phyloP scores from a whole-genome alignment of 2,113 vertebrate genomes.

The Guaruba guarouba region DNA sequence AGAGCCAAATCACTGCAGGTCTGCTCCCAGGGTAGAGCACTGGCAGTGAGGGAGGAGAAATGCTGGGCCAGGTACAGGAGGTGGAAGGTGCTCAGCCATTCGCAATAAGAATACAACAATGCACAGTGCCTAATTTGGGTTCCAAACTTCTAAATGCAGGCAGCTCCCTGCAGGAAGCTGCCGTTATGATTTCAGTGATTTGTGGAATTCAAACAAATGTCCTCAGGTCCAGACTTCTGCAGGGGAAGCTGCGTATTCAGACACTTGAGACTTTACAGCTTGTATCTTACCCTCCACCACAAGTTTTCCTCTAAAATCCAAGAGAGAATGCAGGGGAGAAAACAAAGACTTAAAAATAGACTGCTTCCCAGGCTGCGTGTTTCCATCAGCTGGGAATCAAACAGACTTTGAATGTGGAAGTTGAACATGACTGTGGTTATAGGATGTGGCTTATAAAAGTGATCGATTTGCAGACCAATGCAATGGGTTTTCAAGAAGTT shows the following conservation, averaged over 20 bases:
- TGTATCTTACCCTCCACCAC: not conserved
- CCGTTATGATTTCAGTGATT: constrained; percentile 7
- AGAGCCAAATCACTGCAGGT: not conserved
- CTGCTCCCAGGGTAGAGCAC: not conserved
- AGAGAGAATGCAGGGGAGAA: not conserved
- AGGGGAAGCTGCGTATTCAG: not conserved
- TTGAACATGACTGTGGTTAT: not conserved
- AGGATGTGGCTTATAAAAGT: constrained; percentile 51
- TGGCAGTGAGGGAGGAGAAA: not conserved
- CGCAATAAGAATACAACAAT: not conserved
- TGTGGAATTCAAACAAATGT: constrained; percentile 63
- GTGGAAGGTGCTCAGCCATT: constrained; percentile 12
- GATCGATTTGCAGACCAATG: constrained; percentile 2
- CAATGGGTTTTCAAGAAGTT: constrained; percentile 1
- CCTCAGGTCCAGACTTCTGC: constrained; percentile 21
- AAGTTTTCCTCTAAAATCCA: constrained; percentile 10
- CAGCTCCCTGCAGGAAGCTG: constrained; percentile 19
- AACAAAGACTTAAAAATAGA: not conserved
- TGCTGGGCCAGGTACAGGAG: not conserved
- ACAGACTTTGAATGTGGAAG: not conserved
- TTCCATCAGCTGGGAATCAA: constrained; percentile 24
- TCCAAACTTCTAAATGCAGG: not conserved
- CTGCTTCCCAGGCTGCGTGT: not conserved
- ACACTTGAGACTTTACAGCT: constrained; percentile 6
- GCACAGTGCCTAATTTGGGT: not conserved